A percentile compares a stretch with the other conserved stretches of the same genome.
phyloP scores from a whole-genome alignment of 2,797 vertebrate genomes.

The Apogon hyalosoma region DNA sequence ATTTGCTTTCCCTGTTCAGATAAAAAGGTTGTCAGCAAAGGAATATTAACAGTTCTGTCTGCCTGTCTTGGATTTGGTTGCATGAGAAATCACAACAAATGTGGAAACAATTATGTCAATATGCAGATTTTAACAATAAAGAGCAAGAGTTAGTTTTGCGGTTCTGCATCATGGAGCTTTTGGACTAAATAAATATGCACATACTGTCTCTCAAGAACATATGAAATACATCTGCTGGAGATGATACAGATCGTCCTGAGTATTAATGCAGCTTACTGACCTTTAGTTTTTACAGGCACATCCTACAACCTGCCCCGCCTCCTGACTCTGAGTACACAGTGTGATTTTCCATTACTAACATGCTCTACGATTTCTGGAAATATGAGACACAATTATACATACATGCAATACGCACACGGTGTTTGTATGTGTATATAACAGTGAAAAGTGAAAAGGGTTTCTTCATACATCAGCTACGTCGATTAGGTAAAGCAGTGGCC shows the following conservation, averaged over 20 bases:
- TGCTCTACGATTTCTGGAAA: slow-evolving; percentile 36
- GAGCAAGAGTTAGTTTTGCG: neutral
- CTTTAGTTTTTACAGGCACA: slow-evolving; percentile 7
- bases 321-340: slow-evolving; percentile 28
- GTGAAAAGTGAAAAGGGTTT: slow-evolving; percentile 15
- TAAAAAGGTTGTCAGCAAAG: slow-evolving; percentile 13
- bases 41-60: slow-evolving; percentile 2
- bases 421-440: slow-evolving; percentile 11
- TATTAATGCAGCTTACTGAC: slow-evolving; percentile 2
- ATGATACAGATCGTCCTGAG: slow-evolving; percentile 7
- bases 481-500: slow-evolving; percentile 16
- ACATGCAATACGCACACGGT: slow-evolving; percentile 2
- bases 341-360: slow-evolving; percentile 63
- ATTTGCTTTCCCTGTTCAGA: slow-evolving; percentile 2
- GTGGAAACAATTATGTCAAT: slow-evolving; percentile 2
- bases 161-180: neutral
- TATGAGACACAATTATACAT: slow-evolving; percentile 16
- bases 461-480: neutral
- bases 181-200: neutral
- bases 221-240: neutral
- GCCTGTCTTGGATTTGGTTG: neutral
- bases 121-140: slow-evolving; percentile 6
- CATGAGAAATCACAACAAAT: slow-evolving; percentile 7
- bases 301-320: slow-evolving; percentile 18
- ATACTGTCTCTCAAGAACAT: neutral